Evolutionary conservation across 2,888 invertebrate genomes (phyloP).

Genomic region (Dryomyza anilis): DNA sequence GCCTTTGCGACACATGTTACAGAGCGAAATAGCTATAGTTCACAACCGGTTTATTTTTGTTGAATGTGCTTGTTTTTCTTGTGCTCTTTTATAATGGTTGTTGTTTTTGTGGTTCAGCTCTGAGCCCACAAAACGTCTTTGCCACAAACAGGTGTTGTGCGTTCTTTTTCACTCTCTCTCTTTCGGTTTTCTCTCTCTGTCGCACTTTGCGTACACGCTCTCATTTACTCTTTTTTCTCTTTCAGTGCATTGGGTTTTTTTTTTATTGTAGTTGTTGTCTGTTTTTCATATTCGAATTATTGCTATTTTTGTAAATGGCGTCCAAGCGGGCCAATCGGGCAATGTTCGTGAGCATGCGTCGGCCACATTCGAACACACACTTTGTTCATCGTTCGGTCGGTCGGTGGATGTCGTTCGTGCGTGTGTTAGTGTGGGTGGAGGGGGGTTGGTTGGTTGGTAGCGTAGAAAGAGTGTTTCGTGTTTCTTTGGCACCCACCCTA

Average conservation of each 20-base stretch:
- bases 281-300: neutral
- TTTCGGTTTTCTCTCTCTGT: neutral
- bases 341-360: slow-evolving; percentile 52
- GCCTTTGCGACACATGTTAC: neutral
- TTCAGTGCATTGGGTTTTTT: neutral
- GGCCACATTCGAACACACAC: neutral
- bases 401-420: neutral
- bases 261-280: neutral
- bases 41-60: neutral
- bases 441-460: neutral
- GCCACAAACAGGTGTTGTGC: neutral
- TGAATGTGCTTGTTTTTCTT: neutral
- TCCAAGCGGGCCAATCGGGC: slow-evolving; percentile 59
- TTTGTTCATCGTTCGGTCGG: too few relatives aligned
- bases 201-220: neutral
- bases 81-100: neutral
- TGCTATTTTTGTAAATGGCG: slow-evolving; percentile 55
- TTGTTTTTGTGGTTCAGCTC: neutral
- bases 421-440: neutral
- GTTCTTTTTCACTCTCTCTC: neutral
- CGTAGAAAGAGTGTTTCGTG: too few relatives aligned
- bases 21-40: neutral
- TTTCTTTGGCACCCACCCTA: too few relatives aligned
- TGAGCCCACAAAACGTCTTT: too few relatives aligned
- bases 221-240: too few relatives aligned